Base-by-base conservation (phyloP, 2,797 vertebrate genomes). In the Gymnothorax reevesii region DNA sequence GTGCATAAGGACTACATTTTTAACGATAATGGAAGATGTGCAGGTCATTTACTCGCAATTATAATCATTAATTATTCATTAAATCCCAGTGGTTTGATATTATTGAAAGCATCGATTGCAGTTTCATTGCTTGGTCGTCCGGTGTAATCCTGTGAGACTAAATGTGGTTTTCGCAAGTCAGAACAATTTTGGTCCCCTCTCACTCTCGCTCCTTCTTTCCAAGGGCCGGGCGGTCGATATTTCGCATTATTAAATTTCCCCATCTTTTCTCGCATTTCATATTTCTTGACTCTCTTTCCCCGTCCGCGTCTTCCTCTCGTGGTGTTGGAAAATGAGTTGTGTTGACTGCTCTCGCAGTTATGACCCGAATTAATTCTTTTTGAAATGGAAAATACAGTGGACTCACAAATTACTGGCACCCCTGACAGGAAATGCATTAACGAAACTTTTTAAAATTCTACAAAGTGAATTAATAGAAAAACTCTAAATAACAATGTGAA, bases 321-420 rank as follows among this genome's bases (percentile, higher is more conserved):
- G 49, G 85, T 54, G 59, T 83, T 84, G 25, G 71, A 42, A 33
- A 75, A 75, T 75, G 71, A 77, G 73, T 52, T 77, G 73, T 5
- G 20, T 20, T 42, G 52, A 42, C 73, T 77, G 73, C 20, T 77
- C 33, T 42, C 13, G 42, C 52, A 42, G 33, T 77, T 77, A 77
- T 27, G 15, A 1, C 75, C 75, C 22, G 15, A 79, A 8, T 7
- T 49, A 55, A 55, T 22, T 1, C 33, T 42, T 42, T 42, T 42
- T 42, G 33, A 42, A 42, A 42, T 42, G 1, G 33, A 42, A 42
- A 42, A 42, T 42, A 42, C 33, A 42, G 33, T 42, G 33, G 33
- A 42, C 33, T 42, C 33, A 1, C 1, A 42, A 42, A 42, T 42
- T 42, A 42, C 33, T 42, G 33, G 33, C 33, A 42, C 33, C 33